Conservation (phyloP, 1,140 invertebrate genomes). For the Conus ventricosus region DNA sequence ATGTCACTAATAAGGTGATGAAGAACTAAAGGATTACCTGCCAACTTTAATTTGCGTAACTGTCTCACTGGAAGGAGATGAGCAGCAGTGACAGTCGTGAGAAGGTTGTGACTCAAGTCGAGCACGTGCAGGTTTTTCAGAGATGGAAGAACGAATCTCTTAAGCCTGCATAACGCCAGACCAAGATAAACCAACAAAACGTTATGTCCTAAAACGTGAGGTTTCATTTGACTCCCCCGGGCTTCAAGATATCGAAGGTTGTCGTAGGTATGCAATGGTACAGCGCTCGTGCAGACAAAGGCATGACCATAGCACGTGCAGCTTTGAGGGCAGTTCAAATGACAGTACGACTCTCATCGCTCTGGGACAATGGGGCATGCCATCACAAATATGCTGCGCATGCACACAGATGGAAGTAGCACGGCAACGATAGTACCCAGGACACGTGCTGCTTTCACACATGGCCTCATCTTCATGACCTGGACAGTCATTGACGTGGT, state of each 20-base stretch:
- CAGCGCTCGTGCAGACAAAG: neutral
- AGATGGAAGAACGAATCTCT: neutral
- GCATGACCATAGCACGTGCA: constrained; percentile 9
- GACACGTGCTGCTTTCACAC: neutral
- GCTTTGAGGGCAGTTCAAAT: neutral
- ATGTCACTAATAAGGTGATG: too few relatives aligned
- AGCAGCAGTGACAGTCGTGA: too few relatives aligned
- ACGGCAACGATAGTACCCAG: constrained; percentile 20
- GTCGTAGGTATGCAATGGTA: too few relatives aligned
- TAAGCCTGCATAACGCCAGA: neutral
- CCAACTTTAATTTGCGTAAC: too few relatives aligned
- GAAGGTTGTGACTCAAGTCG: constrained; percentile 1
- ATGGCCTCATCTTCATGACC: neutral
- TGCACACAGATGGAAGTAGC: constrained; percentile 7
- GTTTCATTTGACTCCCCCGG: neutral
- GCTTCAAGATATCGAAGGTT: neutral
- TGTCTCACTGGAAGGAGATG: too few relatives aligned
- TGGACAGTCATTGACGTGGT: constrained; percentile 17
- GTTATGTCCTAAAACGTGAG: neutral
- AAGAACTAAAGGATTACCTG: too few relatives aligned
- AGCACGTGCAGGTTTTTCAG: neutral
- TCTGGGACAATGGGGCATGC: constrained; percentile 6
- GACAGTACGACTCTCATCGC: neutral
- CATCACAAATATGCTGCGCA: neutral
- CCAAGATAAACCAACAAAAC: constrained; percentile 4